These are phyloP conservation scores for Sebastes kiyomatsui DNA, from an alignment of 2,797 vertebrate genomes.

Conservation along the genomic window DNA sequence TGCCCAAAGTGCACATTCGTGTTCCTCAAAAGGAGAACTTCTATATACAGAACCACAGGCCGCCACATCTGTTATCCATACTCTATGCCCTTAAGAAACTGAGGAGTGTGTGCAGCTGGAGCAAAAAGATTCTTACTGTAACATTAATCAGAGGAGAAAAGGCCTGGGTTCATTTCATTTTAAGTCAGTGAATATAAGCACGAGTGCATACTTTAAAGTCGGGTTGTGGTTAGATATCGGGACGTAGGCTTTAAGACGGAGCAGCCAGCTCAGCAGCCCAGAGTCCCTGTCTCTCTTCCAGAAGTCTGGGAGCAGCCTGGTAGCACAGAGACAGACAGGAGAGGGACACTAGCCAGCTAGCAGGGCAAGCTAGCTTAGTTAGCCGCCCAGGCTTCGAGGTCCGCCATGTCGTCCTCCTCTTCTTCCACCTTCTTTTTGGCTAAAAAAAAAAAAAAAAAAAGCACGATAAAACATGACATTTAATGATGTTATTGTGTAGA, in stretches of 20 bases:
- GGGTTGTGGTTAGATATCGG: constrained; percentile 25
- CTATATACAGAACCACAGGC: constrained; percentile 11
- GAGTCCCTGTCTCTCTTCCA: constrained; percentile 45
- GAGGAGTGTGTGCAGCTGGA: constrained; percentile 14
- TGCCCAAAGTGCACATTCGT: constrained; percentile 1
- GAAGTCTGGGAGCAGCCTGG: constrained; percentile 21
- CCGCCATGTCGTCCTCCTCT: constrained; percentile 93
- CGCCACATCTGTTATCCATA: background rate
- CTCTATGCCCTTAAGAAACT: constrained; percentile 8
- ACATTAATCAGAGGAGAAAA: constrained; percentile 1
- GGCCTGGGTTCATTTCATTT: constrained; percentile 21
- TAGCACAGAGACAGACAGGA: constrained; percentile 39
- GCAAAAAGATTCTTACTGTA: constrained; percentile 18
- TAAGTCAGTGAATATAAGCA: constrained; percentile 18
- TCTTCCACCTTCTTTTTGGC: constrained; percentile 95
- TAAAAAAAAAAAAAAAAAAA: constrained; percentile 44
- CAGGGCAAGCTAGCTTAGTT: constrained; percentile 55
- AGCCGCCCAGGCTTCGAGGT: constrained; percentile 90
- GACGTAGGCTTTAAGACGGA: constrained; percentile 27
- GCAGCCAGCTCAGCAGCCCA: constrained; percentile 41
- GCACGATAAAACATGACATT: background rate
- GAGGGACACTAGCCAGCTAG: constrained; percentile 27
- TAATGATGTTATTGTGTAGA: background rate
- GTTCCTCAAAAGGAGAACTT: background rate
- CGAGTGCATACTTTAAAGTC: constrained; percentile 55